Evolutionary conservation across 2,888 invertebrate genomes (phyloP).

Genomic region (Orthonevra nobilis): DNA sequence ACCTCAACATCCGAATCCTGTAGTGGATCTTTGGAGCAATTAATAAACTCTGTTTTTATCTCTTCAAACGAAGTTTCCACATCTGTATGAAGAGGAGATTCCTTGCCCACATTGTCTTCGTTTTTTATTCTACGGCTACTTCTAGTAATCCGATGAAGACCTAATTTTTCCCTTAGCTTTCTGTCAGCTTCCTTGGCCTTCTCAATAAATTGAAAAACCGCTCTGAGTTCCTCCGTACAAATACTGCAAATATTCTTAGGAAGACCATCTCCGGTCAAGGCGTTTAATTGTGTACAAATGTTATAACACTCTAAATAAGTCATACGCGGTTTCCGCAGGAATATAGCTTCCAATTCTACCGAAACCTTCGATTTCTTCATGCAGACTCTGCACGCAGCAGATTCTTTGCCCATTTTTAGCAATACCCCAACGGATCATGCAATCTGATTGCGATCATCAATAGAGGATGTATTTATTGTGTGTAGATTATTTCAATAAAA

Average conservation of each 20-base stretch:
- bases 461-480: no score
- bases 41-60: conserved; percentile 58
- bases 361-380: conserved; percentile 61
- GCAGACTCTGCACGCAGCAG: conserved; percentile 61
- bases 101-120: conserved; percentile 13
- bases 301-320: conserved; percentile 71
- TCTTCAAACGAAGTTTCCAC: conserved; percentile 53
- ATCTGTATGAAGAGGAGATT: not conserved
- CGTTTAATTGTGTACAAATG: conserved; percentile 72
- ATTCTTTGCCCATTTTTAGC: conserved; percentile 63
- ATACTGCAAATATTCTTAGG: conserved; percentile 71
- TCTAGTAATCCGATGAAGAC: conserved; percentile 23
- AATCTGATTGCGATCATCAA: not conserved
- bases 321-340: conserved; percentile 43
- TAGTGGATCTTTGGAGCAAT: conserved; percentile 71
- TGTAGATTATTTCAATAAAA: no score
- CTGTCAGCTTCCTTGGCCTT: conserved; percentile 69
- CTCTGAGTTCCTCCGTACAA: conserved; percentile 69
- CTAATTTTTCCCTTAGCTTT: conserved; percentile 52
- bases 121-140: conserved; percentile 37
- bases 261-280: conserved; percentile 61
- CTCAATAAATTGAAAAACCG: conserved; percentile 66
- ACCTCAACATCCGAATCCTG: conserved; percentile 71
- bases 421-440: not conserved
- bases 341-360: conserved; percentile 41